Evolutionary conservation across 2,888 invertebrate genomes (phyloP).

Genomic region (Balanococcus diminutus): DNA sequence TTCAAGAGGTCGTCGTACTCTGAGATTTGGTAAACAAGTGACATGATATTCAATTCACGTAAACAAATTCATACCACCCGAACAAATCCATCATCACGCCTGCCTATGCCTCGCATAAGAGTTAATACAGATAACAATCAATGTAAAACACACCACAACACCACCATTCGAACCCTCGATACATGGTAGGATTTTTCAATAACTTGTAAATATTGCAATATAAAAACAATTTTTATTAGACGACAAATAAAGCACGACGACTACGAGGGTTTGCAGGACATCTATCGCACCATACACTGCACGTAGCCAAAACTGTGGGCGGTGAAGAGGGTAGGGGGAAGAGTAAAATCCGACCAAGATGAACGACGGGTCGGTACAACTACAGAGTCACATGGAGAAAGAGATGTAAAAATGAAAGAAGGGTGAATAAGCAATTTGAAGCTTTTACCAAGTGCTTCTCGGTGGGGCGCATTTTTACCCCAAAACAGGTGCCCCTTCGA

Average conservation of each 20-base stretch:
- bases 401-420: conserved; percentile 44
- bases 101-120: no score
- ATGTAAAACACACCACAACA: conserved; percentile 5
- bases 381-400: background rate
- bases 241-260: conserved; percentile 18
- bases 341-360: background rate
- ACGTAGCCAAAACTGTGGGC: background rate
- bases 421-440: conserved; percentile 55
- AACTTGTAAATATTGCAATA: conserved; percentile 51
- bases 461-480: conserved; percentile 53
- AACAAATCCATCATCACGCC: background rate
- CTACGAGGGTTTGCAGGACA: no score
- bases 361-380: background rate
- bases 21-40: no score
- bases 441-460: conserved; percentile 51
- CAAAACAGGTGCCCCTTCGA: conserved; percentile 53
- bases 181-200: conserved; percentile 45
- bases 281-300: no score
- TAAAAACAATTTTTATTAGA: conserved; percentile 51
- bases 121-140: background rate
- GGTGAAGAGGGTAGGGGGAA: background rate
- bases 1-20: no score
- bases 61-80: no score
- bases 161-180: background rate
- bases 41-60: no score